Evolutionary conservation across 2,797 vertebrate genomes (phyloP).

Genomic region (Accipiter minullus): DNA sequence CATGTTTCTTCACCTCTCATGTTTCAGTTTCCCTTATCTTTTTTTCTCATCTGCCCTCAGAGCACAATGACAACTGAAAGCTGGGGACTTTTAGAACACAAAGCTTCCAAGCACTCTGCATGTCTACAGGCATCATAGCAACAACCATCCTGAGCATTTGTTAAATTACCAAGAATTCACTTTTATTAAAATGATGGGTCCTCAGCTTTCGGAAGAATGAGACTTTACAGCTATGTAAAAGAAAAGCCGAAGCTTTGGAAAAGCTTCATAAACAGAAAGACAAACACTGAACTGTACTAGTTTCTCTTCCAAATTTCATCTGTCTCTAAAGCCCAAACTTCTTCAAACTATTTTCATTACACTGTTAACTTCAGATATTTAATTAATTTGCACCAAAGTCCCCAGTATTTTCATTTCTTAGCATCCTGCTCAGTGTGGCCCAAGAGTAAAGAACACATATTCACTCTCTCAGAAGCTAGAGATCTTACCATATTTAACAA

Average conservation of each 20-base stretch:
- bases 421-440: constrained; percentile 71
- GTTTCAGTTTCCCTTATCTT: neutral
- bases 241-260: neutral
- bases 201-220: neutral
- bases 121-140: neutral
- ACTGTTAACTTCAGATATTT: constrained; percentile 69
- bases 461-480: constrained; percentile 69
- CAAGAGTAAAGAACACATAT: constrained; percentile 80
- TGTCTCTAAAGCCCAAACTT: constrained; percentile 58
- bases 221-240: neutral
- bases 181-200: neutral
- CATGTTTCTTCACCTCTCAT: neutral
- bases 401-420: constrained; percentile 55
- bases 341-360: constrained; percentile 51
- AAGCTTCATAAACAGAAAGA: neutral
- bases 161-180: neutral
- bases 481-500: constrained; percentile 76
- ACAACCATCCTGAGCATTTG: neutral
- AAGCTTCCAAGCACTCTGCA: neutral
- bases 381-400: constrained; percentile 75
- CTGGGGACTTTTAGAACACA: neutral
- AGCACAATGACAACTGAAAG: neutral
- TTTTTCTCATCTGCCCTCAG: neutral
- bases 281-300: neutral
- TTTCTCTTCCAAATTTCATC: constrained; percentile 32